Conservation (phyloP, 2,888 invertebrate species). For the Blera fallax region DNA sequence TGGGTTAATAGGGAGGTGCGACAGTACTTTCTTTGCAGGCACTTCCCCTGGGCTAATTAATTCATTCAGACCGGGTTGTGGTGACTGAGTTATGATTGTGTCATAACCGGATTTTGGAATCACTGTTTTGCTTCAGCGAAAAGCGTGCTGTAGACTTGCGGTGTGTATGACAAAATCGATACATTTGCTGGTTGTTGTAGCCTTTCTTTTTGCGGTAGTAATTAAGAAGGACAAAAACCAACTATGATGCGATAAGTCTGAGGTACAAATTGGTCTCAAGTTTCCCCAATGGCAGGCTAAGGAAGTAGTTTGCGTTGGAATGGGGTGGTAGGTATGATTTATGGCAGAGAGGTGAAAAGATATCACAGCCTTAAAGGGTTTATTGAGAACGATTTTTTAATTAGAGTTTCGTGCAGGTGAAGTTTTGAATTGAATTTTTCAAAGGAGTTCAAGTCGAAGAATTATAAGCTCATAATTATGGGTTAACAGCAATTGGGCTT, state of each 20-base stretch:
- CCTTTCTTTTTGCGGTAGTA: background rate
- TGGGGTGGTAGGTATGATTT: background rate
- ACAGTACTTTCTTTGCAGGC: background rate
- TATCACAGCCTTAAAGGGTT: background rate
- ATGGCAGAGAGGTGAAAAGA: background rate
- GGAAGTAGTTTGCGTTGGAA: background rate
- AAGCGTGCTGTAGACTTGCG: background rate
- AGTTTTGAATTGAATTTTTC: background rate
- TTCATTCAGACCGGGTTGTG: conserved; percentile 28
- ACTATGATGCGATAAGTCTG: conserved; percentile 7
- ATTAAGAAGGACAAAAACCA: background rate
- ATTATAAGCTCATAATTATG: too few relatives aligned
- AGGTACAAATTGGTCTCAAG: conserved; percentile 41
- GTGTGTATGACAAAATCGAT: conserved; percentile 27
- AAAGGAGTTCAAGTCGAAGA: background rate
- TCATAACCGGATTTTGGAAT: conserved; percentile 35
- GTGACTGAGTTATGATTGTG: conserved; percentile 38
- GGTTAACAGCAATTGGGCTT: too few relatives aligned
- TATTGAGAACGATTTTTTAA: background rate
- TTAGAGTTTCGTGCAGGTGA: background rate
- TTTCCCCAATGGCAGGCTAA: background rate
- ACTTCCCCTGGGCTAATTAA: conserved; percentile 37
- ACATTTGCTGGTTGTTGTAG: background rate
- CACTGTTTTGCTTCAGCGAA: background rate
- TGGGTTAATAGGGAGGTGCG: background rate